A percentile compares a stretch with the other conserved stretches of the same genome.
These are phyloP conservation scores for Mimachlamys varia DNA, from an alignment of 2,888 invertebrate species.

Conservation along the genomic window DNA sequence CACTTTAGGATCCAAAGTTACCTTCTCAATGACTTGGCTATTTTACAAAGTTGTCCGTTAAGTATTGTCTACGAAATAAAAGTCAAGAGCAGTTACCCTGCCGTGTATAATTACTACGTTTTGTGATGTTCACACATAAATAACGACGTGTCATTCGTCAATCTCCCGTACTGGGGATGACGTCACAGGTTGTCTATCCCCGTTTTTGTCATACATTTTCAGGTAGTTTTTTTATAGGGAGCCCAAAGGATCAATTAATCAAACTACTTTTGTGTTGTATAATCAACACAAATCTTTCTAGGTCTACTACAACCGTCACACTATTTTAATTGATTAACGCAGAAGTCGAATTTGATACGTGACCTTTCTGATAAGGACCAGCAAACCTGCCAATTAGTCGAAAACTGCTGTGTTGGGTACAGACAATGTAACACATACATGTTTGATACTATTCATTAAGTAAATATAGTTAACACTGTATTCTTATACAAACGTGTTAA, in stretches of 20 bases:
- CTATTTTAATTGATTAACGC: not conserved
- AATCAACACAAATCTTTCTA: not conserved
- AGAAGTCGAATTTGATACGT: not conserved
- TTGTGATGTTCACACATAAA: constrained; percentile 21
- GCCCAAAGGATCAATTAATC: not conserved
- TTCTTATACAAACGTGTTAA: too few relatives aligned
- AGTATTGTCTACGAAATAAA: not conserved
- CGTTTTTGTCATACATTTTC: not conserved
- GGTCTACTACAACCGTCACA: not conserved
- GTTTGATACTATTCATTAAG: not conserved
- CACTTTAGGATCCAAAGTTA: not conserved
- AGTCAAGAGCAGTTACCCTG: not conserved
- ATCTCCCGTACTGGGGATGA: not conserved
- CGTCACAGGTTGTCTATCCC: not conserved
- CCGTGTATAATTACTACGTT: not conserved
- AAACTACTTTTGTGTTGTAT: not conserved
- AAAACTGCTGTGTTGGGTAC: not conserved
- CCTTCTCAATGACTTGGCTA: not conserved
- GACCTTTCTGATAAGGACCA: not conserved
- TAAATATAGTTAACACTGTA: too few relatives aligned
- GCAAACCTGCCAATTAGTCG: not conserved
- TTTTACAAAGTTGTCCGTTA: not conserved
- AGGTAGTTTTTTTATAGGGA: not conserved
- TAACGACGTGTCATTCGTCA: not conserved
- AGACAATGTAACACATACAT: not conserved